Evolutionary conservation across 2,888 invertebrate species (phyloP), one percentile per base, ranked within the genome.

Genomic region (Polietes domitor): DNA sequence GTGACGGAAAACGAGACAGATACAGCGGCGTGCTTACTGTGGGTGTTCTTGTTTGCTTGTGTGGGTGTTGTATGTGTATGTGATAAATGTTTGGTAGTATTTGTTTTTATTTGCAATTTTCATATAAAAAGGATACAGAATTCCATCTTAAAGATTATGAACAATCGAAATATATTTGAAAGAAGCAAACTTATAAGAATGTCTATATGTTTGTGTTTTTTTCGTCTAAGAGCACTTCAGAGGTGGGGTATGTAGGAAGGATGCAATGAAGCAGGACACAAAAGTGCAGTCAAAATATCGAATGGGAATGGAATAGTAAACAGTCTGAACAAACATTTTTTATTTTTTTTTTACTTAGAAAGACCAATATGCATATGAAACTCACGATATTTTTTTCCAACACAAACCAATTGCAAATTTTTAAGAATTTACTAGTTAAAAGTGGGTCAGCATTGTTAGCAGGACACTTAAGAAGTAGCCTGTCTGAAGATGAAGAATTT

Each of bases 121-220:
- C 28, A 61, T 43, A 58, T 17, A 24, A 58, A 24, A 68, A 15
- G 68, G 37, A 43, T 61, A 61, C 15, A 15, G 17, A 2, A 17
- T 24, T 43, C 21, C 12, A 9, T 24, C 41, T 19, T 43, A 24
- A 41, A 68, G 68, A 68, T 68, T 68, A 68, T 68, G 68, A 24
- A 68, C 68, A 43, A 41, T 68, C 68, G 61, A 61, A 61, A 61
- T 61, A n/a, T n/a, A 28, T 61, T 61, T 61, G 61, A 3, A n/a
- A 32, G n/a, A 61, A n/a, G 61, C 28, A 61, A 61, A 61, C 32
- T 10, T 61, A 32, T 3, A 32, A 61, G 17, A 28, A 61, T 15
- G n/a, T 32, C 15, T 61, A 70, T 26, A n/a, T 65, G 28, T n/a
- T 61, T 26, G 43, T 68, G n/a, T n/a, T n/a, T n/a, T n/a, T n/a